Evolutionary conservation across 1,140 invertebrate genomes (phyloP).

Genomic region (Popillia japonica): DNA sequence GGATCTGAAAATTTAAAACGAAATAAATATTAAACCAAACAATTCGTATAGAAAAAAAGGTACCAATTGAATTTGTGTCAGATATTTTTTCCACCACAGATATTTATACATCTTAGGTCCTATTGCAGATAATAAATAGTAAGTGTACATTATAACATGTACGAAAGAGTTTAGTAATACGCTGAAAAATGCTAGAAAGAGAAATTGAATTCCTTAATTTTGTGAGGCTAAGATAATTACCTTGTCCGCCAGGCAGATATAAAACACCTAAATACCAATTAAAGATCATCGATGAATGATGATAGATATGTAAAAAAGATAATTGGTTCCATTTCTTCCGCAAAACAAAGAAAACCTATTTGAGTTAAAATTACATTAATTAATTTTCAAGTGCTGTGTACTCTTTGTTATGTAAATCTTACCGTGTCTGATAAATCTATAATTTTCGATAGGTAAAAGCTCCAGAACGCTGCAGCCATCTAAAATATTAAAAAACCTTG

Average conservation of each 20-base stretch:
- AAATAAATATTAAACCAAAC: neutral
- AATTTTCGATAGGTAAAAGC: slow-evolving; percentile 39
- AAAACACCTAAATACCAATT: slow-evolving; percentile 41
- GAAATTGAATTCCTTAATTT: neutral
- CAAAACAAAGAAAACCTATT: slow-evolving; percentile 39
- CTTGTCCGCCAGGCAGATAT: slow-evolving; percentile 40
- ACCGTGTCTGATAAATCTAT: slow-evolving; percentile 38
- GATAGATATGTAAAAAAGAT: slow-evolving; percentile 40
- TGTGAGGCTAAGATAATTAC: neutral
- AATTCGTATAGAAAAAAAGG: neutral
- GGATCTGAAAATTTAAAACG: slow-evolving; percentile 34
- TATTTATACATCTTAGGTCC: slow-evolving; percentile 64
- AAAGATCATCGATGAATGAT: slow-evolving; percentile 40
- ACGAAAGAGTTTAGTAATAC: slow-evolving; percentile 67
- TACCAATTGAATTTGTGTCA: slow-evolving; percentile 67
- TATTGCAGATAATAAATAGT: slow-evolving; percentile 63
- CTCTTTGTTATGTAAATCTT: neutral
- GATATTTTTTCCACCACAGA: slow-evolving; percentile 69
- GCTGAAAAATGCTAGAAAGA: slow-evolving; percentile 56
- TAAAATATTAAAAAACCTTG: neutral
- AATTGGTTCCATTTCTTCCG: slow-evolving; percentile 40
- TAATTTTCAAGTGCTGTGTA: neutral
- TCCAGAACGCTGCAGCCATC: slow-evolving; percentile 39
- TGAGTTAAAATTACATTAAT: neutral
- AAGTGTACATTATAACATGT: slow-evolving; percentile 61